Percentiles rank a stretch among this genome's conserved stretches.
Conservation (phyloP, 2,113 vertebrate species). For the Atherinomorus stipes region DNA sequence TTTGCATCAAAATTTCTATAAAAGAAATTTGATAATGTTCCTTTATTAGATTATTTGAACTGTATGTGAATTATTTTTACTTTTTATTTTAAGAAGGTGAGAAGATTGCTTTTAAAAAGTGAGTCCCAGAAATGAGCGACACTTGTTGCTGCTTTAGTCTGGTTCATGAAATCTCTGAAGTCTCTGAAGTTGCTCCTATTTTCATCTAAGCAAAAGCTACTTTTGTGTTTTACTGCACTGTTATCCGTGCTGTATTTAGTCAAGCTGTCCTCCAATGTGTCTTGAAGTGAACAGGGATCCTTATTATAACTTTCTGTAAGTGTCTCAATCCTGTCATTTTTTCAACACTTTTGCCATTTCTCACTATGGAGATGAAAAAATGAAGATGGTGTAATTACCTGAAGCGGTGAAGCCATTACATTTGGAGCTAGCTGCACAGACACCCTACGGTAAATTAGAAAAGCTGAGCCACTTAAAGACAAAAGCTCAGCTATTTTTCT, state of each 20-base stretch:
- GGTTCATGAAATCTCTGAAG: no score
- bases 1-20: no score
- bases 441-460: slow-evolving; percentile 66
- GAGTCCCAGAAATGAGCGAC: no score
- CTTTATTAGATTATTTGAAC: no score
- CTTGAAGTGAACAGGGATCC: slow-evolving; percentile 7
- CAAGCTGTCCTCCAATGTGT: not conserved
- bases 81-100: no score
- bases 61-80: no score
- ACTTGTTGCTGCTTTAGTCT: no score
- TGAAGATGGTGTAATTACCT: slow-evolving; percentile 66
- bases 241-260: slow-evolving; percentile 10
- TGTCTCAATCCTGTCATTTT: slow-evolving; percentile 22
- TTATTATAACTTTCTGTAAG: slow-evolving; percentile 35
- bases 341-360: slow-evolving; percentile 17
- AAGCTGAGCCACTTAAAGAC: slow-evolving; percentile 60
- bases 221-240: not conserved
- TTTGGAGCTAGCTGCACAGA: slow-evolving; percentile 35
- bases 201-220: not conserved
- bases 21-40: no score
- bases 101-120: no score
- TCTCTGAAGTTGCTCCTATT: no score
- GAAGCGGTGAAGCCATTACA: slow-evolving; percentile 29
- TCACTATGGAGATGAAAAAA: slow-evolving; percentile 21
- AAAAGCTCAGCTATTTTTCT: slow-evolving; percentile 54